Conservation (phyloP, 1,140 invertebrate genomes). For the Scaptomyza graminum region DNA sequence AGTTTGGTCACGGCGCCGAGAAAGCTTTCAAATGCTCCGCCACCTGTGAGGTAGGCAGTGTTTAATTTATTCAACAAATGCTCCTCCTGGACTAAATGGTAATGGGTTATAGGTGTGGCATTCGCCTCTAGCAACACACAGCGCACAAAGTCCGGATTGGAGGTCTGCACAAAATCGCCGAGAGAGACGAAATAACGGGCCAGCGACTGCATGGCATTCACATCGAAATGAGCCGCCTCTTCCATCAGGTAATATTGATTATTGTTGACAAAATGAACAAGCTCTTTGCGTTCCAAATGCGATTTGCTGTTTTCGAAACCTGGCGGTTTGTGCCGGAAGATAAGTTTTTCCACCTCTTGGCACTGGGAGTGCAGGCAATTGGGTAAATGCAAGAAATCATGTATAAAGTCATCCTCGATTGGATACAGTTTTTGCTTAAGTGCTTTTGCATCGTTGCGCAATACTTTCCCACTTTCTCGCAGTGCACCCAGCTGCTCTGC, state of each 20-base stretch:
- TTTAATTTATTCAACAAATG: constrained; percentile 83
- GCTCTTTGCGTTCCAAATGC: constrained; percentile 76
- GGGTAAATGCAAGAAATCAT: constrained; percentile 86
- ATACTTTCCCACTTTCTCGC: constrained; percentile 83
- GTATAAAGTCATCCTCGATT: constrained; percentile 86
- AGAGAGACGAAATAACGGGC: constrained; percentile 80
- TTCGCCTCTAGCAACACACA: constrained; percentile 87
- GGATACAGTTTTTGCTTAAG: constrained; percentile 85
- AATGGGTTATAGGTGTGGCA: constrained; percentile 84
- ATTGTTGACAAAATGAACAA: constrained; percentile 85
- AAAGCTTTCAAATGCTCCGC: constrained; percentile 86
- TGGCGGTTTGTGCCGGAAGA: constrained; percentile 78
- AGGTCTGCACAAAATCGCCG: constrained; percentile 84
- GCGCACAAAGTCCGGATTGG: constrained; percentile 87
- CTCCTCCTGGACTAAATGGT: constrained; percentile 85
- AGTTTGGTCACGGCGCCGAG: constrained; percentile 86
- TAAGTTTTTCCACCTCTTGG: constrained; percentile 83
- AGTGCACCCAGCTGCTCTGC: constrained; percentile 68
- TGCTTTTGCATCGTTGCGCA: constrained; percentile 85
- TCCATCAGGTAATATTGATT: constrained; percentile 86
- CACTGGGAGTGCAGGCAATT: constrained; percentile 86
- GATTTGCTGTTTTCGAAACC: not conserved
- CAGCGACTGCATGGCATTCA: constrained; percentile 84
- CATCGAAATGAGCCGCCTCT: constrained; percentile 86
- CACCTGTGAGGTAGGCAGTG: constrained; percentile 86